phyloP scores from a whole-genome alignment of 2,797 vertebrate genomes.

The Sphenodon punctatus region DNA sequence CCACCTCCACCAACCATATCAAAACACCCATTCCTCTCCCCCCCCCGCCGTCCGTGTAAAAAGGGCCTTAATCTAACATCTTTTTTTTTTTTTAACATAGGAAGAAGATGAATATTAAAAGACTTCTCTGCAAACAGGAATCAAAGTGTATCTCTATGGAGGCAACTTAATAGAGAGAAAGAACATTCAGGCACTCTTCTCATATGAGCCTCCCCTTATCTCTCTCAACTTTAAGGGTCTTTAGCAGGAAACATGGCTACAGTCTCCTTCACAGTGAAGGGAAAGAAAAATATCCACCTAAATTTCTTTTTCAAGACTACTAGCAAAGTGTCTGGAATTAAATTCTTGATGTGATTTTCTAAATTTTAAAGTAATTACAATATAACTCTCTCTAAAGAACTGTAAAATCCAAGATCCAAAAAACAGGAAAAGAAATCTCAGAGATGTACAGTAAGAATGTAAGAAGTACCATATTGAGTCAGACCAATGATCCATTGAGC shows the following conservation, averaged over 20 bases:
- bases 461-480: no score
- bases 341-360: neutral
- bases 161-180: neutral
- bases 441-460: neutral
- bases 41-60: no score
- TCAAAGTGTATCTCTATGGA: neutral
- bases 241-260: accelerated
- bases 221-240: neutral
- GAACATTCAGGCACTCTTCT: neutral
- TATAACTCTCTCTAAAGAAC: neutral
- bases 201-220: accelerated
- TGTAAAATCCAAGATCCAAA: neutral
- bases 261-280: neutral
- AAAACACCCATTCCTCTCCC: no score
- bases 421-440: neutral
- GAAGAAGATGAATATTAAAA: neutral
- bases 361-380: neutral
- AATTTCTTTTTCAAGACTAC: neutral
- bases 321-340: neutral
- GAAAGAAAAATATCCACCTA: neutral
- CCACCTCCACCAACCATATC: no score
- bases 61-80: no score
- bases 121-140: neutral
- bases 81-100: neutral
- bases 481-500: no score